Evolutionary conservation across 2,888 invertebrate genomes (phyloP).

Genomic region (Lymantria dispar): DNA sequence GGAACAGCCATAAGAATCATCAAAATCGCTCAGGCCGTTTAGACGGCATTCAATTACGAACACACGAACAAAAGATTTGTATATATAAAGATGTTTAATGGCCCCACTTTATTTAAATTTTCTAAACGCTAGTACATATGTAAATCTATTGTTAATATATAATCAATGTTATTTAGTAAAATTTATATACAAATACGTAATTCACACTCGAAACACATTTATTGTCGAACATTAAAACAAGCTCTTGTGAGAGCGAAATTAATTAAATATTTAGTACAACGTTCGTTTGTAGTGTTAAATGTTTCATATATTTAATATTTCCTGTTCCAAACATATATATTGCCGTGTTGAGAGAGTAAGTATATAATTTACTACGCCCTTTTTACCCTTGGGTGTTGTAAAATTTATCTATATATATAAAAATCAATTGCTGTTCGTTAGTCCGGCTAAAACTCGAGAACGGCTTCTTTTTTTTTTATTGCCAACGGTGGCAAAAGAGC

Average conservation of each 20-base stretch:
- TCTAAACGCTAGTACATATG: not conserved
- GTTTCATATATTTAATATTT: not conserved
- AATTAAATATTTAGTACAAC: not conserved
- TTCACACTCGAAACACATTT: slow-evolving; percentile 9
- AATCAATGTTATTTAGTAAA: slow-evolving; percentile 4
- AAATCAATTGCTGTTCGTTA: too few relatives aligned
- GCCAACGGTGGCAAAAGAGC: too few relatives aligned
- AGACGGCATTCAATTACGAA: too few relatives aligned
- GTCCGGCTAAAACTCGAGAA: too few relatives aligned
- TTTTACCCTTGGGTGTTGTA: not conserved
- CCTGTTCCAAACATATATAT: not conserved
- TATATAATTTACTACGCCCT: too few relatives aligned
- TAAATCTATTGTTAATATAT: not conserved
- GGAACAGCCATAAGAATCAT: too few relatives aligned
- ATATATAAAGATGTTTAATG: not conserved
- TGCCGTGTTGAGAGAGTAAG: not conserved
- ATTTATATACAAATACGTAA: slow-evolving; percentile 10
- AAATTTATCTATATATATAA: not conserved
- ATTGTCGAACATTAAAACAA: slow-evolving; percentile 5
- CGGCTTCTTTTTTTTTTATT: too few relatives aligned
- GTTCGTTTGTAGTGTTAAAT: not conserved
- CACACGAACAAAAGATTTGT: too few relatives aligned
- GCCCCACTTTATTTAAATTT: not conserved
- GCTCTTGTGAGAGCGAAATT: slow-evolving; percentile 11
- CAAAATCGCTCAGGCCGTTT: too few relatives aligned